Base-by-base conservation (phyloP, 2,888 invertebrate genomes). In the Apotomis betuletana region DNA sequence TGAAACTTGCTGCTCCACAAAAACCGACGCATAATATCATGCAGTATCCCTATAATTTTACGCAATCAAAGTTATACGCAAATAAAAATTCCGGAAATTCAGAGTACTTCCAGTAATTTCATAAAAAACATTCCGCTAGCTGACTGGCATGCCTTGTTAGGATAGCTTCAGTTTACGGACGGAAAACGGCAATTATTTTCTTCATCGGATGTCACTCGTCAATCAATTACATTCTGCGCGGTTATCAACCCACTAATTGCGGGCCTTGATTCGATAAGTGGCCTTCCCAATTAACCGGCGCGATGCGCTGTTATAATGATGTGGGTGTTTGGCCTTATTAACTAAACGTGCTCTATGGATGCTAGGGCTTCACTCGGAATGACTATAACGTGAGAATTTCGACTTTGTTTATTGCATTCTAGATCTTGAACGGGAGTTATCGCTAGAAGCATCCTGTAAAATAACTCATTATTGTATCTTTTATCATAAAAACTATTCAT, bases 121-220 rank as follows among this genome's bases (percentile, higher is more conserved):
- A 6, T 41, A 41, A 5, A 41, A 41, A 41, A 41, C 41, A 6
- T 49, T 10, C 49, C 49, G 15, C 15, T 8, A 41, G n/a, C 5
- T 13, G 55, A 44, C 54, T 46, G 55, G 44, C 70, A 67, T 67
- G 55, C 60, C 71, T 62, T 61, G 61, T 67, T 67, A 61, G 27
- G 46, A 69, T 69, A 63, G 10, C 61, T 46, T 46, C 55, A 65
- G 55, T 65, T 57, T 52, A 63, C 63, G 64, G 15, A 36, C 67
- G 67, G 71, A 71, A 71, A 67, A 57, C 36, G 57, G 51, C 61
- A 67, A 67, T 71, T 67, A 71, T 61, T 51, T 67, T 67, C 57
- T 57, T 68, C 67, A 58, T 68, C 72, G 67, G 68, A 72, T 72
- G 72, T 67, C 57, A 72, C 63, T 67, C 49, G 72, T 68, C 72